phyloP scores from a whole-genome alignment of 1,140 invertebrate genomes.

The Acromyrmex heyeri region DNA sequence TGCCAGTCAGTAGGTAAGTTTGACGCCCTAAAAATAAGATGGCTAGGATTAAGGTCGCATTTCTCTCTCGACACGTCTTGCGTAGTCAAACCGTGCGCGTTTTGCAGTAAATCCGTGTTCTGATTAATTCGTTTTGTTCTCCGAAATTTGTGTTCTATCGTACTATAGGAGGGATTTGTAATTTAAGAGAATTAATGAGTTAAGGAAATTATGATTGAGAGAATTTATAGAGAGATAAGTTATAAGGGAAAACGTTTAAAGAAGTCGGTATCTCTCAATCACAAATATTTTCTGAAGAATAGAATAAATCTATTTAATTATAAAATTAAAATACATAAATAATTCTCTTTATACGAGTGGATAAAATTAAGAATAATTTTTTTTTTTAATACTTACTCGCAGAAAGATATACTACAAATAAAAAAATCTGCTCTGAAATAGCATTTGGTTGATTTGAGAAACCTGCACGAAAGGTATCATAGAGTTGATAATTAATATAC shows the following conservation, averaged over 20 bases:
- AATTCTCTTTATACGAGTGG: neutral
- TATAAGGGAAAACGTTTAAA: neutral
- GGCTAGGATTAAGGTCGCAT: slow-evolving; percentile 61
- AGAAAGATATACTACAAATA: slow-evolving; percentile 16
- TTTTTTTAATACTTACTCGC: neutral
- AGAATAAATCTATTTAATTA: neutral
- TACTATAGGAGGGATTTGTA: neutral
- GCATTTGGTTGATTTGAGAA: neutral
- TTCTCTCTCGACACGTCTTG: slow-evolving; percentile 24
- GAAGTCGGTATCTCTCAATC: neutral
- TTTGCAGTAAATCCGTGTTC: neutral
- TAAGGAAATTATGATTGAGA: neutral
- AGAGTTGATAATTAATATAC: slow-evolving; percentile 48
- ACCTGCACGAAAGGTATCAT: neutral
- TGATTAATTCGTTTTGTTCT: slow-evolving; percentile 1
- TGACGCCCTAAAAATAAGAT: slow-evolving; percentile 64
- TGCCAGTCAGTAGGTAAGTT: slow-evolving; percentile 18
- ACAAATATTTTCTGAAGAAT: neutral
- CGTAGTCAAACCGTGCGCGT: neutral
- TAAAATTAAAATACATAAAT: neutral
- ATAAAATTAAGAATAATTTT: slow-evolving; percentile 1
- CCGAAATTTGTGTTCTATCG: neutral
- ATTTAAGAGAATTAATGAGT: neutral
- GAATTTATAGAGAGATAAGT: neutral
- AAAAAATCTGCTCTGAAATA: slow-evolving; percentile 50